Evolutionary conservation across 64 coral and sea anemone genomes (phyloP).

Genomic region (Orbicella faveolata): DNA sequence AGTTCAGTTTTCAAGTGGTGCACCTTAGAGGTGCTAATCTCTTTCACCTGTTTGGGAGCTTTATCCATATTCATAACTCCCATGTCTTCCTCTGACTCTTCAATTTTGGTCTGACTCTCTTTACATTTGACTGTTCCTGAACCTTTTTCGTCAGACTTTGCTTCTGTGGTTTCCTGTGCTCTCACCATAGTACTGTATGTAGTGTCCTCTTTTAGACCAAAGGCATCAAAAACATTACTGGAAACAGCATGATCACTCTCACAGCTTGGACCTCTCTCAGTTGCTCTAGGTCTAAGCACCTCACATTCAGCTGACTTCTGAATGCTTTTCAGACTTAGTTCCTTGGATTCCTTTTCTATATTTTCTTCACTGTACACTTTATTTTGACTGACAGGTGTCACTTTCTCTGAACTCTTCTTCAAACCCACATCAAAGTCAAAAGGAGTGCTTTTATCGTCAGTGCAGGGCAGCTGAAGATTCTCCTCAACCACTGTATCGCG

Average conservation of each 20-base stretch:
- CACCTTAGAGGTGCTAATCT: neutral
- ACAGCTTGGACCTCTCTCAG: slow-evolving; percentile 5
- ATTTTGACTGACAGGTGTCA: neutral
- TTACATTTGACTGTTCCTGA: neutral
- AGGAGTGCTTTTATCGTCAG: neutral
- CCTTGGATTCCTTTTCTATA: neutral
- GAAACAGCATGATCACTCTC: neutral
- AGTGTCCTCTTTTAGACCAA: neutral
- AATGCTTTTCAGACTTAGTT: neutral
- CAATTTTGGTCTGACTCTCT: slow-evolving; percentile 8
- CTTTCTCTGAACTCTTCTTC: neutral
- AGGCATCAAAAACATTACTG: neutral
- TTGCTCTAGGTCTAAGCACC: neutral
- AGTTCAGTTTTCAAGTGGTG: slow-evolving; percentile 47
- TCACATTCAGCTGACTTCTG: neutral
- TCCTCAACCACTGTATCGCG: neutral
- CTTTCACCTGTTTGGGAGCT: neutral
- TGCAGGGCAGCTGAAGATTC: neutral
- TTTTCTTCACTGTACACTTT: slow-evolving; percentile 8
- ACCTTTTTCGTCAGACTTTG: neutral
- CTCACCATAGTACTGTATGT: neutral
- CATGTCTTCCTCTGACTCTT: slow-evolving; percentile 9
- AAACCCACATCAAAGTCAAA: neutral
- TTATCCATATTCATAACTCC: neutral
- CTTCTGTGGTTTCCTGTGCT: slow-evolving; percentile 8